Evolutionary conservation across 2,113 vertebrate species (phyloP).

Genomic region (Paracanthobrama guichenoti): DNA sequence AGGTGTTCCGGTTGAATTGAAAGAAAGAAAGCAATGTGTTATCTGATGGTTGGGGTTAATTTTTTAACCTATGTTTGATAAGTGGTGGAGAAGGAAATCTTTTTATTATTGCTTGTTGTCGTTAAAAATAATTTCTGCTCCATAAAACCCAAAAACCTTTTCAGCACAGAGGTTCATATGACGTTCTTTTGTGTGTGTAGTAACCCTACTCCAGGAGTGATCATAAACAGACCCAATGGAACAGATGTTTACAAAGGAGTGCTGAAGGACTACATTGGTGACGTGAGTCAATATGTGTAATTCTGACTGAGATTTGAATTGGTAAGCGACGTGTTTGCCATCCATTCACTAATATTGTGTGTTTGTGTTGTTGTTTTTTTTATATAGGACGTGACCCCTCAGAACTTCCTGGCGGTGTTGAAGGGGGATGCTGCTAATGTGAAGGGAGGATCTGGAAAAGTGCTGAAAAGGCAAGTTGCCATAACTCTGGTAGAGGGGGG

Average conservation of each 20-base stretch:
- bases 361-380: conserved; percentile 49
- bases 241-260: conserved; percentile 91
- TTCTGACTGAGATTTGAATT: not conserved
- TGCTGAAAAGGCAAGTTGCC: conserved; percentile 83
- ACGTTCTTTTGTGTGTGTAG: conserved; percentile 68
- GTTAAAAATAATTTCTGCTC: not conserved
- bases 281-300: conserved; percentile 72
- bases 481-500: too few relatives aligned
- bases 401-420: conserved; percentile 91
- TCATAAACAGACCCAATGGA: conserved; percentile 94
- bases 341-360: not conserved
- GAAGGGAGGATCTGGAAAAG: conserved; percentile 91
- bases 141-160: not conserved
- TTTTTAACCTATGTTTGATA: not conserved
- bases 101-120: not conserved
- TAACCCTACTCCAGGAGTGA: conserved; percentile 88
- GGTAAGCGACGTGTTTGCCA: not conserved
- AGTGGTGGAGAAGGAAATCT: not conserved
- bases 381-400: conserved; percentile 86
- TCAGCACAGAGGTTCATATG: conserved; percentile 38
- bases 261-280: conserved; percentile 85
- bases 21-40: not conserved
- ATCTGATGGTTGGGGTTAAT: not conserved
- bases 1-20: not conserved
- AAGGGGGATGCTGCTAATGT: conserved; percentile 81